Percentiles rank a stretch among this genome's conserved stretches.
Conservation (phyloP, 1,140 invertebrate genomes). For the Caerostris darwini region DNA sequence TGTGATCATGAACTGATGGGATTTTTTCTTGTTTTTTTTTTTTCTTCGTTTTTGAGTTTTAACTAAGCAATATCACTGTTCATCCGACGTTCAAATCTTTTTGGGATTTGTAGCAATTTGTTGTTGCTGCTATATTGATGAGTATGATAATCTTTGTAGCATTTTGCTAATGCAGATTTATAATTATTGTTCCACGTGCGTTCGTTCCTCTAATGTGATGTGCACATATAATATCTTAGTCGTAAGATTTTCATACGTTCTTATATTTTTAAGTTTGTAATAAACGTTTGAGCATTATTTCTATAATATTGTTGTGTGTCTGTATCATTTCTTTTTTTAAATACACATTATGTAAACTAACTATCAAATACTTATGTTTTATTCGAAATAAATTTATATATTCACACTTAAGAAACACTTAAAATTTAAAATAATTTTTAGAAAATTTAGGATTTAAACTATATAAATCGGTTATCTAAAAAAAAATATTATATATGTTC, state of each 20-base stretch:
- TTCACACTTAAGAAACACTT: too few species aligned
- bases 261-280: constrained; percentile 79
- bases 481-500: too few species aligned
- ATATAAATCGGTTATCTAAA: too few species aligned
- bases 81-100: constrained; percentile 61
- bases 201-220: constrained; percentile 77
- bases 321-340: not conserved
- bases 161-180: constrained; percentile 78
- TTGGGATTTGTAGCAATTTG: constrained; percentile 74
- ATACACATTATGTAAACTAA: not conserved
- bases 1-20: constrained; percentile 70
- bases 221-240: constrained; percentile 77
- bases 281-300: constrained; percentile 79
- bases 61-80: constrained; percentile 61
- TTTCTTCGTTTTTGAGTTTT: constrained; percentile 36
- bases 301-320: constrained; percentile 67
- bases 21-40: constrained; percentile 24
- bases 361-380: not conserved
- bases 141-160: constrained; percentile 77
- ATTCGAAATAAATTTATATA: too few species aligned
- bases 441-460: too few species aligned
- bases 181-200: constrained; percentile 76
- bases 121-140: constrained; percentile 76
- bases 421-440: too few species aligned
- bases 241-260: constrained; percentile 78